Evolutionary conservation across 2,113 vertebrate genomes (phyloP).

Genomic region (Dipodomys stephensi): DNA sequence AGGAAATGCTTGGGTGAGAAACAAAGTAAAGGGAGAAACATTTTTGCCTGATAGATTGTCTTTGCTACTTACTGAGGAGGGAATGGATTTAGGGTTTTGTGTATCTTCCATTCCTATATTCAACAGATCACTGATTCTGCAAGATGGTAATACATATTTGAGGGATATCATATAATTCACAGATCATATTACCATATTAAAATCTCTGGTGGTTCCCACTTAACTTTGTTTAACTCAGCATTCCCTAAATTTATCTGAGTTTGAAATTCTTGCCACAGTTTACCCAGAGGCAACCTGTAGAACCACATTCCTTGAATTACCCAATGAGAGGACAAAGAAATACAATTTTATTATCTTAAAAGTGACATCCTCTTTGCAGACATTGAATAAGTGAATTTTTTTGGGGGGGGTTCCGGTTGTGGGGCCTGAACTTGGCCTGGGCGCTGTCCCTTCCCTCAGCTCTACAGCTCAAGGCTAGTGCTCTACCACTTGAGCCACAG

Average conservation of each 20-base stretch:
- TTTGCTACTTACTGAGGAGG: not conserved
- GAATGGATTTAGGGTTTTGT: not conserved
- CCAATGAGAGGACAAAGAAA: constrained; percentile 71
- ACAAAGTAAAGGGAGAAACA: not conserved
- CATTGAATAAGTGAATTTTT: not conserved
- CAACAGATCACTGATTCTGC: not conserved
- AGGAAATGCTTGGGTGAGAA: not conserved
- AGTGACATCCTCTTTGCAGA: constrained; percentile 39
- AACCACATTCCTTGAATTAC: constrained; percentile 44
- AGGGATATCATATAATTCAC: constrained; percentile 32
- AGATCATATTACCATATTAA: constrained; percentile 41
- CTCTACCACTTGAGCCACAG: too few relatives aligned
- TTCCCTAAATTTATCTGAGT: constrained; percentile 69
- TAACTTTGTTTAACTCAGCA: constrained; percentile 60
- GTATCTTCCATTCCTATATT: not conserved
- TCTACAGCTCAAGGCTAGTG: too few relatives aligned
- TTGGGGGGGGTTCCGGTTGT: too few relatives aligned
- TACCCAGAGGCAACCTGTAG: constrained; percentile 64
- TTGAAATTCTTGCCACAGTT: constrained; percentile 66
- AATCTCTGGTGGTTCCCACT: constrained; percentile 53
- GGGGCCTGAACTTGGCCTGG: too few relatives aligned
- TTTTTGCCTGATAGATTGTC: not conserved
- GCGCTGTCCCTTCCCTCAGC: too few relatives aligned
- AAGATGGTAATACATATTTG: constrained; percentile 33
- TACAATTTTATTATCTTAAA: constrained; percentile 60